Evolutionary conservation across 2,113 vertebrate genomes (phyloP).

Genomic region (Mesitornis unicolor): DNA sequence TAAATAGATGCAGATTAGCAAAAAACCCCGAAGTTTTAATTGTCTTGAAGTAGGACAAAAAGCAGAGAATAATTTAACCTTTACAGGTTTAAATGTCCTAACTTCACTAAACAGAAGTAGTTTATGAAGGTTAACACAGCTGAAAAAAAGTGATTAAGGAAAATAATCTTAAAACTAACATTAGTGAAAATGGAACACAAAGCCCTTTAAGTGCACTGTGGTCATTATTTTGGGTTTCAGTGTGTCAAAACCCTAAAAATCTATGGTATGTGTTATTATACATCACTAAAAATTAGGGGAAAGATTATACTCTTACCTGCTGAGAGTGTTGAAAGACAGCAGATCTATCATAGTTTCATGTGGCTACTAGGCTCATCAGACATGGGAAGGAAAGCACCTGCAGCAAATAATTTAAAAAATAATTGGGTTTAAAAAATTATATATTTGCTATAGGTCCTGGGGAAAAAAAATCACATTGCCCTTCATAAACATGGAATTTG

Average conservation of each 20-base stretch:
- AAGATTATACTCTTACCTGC: background rate
- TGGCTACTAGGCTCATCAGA: background rate
- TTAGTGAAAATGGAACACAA: background rate
- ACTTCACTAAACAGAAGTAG: background rate
- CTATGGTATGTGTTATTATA: background rate
- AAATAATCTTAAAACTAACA: background rate
- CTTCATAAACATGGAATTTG: constrained; percentile 11
- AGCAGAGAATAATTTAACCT: background rate
- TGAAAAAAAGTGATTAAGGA: background rate
- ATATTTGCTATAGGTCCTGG: constrained; percentile 4
- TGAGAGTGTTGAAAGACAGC: background rate
- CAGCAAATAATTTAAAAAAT: constrained; percentile 33
- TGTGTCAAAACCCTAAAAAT: background rate
- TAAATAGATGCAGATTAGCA: background rate
- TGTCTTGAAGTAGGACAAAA: background rate
- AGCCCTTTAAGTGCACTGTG: background rate
- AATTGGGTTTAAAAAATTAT: constrained; percentile 18
- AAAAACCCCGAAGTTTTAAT: background rate
- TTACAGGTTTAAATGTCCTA: background rate
- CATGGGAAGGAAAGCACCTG: background rate
- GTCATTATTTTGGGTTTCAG: background rate
- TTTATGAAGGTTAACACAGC: constrained; percentile 10
- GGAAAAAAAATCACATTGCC: background rate
- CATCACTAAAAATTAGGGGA: background rate
- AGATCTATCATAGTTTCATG: background rate